Percentiles rank a stretch among this genome's conserved stretches.
Conservation (phyloP, 1,140 invertebrate genomes). For the Andrena cerasifolii region DNA sequence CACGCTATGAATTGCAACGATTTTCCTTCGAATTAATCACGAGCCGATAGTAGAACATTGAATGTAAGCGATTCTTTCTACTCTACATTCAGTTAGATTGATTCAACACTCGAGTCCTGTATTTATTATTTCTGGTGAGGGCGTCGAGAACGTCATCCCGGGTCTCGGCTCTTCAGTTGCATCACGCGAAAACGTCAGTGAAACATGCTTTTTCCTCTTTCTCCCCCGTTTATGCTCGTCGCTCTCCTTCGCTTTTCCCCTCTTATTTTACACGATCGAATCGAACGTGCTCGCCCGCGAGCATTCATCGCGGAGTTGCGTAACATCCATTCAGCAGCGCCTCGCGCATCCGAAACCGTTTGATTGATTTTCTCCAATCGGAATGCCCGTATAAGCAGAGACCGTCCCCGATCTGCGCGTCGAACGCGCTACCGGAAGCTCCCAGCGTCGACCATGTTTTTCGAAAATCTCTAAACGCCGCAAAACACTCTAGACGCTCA, state of each 20-base stretch:
- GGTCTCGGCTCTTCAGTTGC: not conserved
- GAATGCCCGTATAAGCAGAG: no score
- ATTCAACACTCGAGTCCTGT: not conserved
- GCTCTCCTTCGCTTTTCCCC: not conserved
- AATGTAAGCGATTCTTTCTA: no score
- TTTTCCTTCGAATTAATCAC: not conserved
- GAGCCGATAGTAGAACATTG: no score
- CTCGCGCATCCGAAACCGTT: slow-evolving; percentile 43
- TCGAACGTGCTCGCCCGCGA: slow-evolving; percentile 12
- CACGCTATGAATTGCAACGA: no score
- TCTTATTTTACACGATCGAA: slow-evolving; percentile 31
- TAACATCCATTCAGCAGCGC: slow-evolving; percentile 47
- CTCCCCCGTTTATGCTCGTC: no score
- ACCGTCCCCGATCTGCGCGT: no score
- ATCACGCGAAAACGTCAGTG: not conserved
- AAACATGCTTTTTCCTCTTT: slow-evolving; percentile 12
- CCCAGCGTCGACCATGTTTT: no score
- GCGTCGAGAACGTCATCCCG: not conserved
- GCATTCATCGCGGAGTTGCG: slow-evolving; percentile 39
- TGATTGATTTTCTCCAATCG: slow-evolving; percentile 39
- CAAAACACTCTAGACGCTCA: no score
- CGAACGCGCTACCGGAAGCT: no score
- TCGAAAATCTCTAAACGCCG: no score
- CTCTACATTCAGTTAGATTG: not conserved
- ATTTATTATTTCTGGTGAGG: not conserved